These are phyloP conservation scores for Heliconius hortense DNA, from an alignment of 2,888 invertebrate species.

Conservation along the genomic window DNA sequence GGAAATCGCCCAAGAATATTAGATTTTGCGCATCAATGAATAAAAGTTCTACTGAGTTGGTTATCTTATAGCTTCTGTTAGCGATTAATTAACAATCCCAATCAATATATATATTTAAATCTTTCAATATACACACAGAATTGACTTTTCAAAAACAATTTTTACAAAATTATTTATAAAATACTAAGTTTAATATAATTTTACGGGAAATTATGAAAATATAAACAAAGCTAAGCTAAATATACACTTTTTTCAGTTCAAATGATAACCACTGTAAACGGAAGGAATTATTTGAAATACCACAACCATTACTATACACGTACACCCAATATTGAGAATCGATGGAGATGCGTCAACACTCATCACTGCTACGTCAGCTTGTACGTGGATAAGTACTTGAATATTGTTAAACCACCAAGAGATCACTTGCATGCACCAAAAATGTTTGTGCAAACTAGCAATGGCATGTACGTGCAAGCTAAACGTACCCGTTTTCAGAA, in stretches of 20 bases:
- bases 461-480: slow-evolving; percentile 34
- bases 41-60: no score
- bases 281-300: slow-evolving; percentile 56
- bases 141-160: background rate
- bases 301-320: slow-evolving; percentile 60
- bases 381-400: slow-evolving; percentile 41
- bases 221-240: background rate
- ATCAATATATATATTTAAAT: background rate
- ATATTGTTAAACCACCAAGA: slow-evolving; percentile 32
- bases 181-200: no score
- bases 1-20: no score
- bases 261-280: slow-evolving; percentile 53
- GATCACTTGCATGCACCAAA: slow-evolving; percentile 37
- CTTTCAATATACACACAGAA: background rate
- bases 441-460: slow-evolving; percentile 30
- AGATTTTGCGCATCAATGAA: no score
- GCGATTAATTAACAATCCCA: no score
- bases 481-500: slow-evolving; percentile 19
- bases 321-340: slow-evolving; percentile 51
- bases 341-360: slow-evolving; percentile 58
- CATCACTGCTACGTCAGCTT: slow-evolving; percentile 50
- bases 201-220: background rate
- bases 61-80: no score
- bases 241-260: slow-evolving; percentile 45
- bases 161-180: no score